Evolutionary conservation across 2,113 vertebrate species (phyloP).

Genomic region (Cepphus grylle): DNA sequence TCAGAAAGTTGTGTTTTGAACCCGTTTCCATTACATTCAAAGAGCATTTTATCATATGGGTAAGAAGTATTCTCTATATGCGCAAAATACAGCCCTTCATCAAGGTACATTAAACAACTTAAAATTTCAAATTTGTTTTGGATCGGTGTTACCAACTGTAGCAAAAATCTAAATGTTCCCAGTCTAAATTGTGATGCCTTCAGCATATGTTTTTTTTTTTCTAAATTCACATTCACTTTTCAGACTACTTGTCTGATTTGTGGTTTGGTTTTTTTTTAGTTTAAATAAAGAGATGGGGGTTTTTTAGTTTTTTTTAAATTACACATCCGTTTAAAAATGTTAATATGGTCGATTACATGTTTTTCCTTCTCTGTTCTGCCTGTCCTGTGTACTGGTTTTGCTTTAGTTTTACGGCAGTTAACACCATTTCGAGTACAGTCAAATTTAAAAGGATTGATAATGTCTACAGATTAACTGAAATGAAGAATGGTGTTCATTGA

Average conservation of each 20-base stretch:
- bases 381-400: not conserved
- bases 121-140: not conserved
- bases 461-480: not conserved
- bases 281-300: not conserved
- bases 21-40: not conserved
- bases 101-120: not conserved
- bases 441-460: not conserved
- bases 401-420: not conserved
- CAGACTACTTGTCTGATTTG: not conserved
- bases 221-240: not conserved
- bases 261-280: not conserved
- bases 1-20: not conserved
- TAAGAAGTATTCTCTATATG: not conserved
- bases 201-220: not conserved
- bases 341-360: not conserved
- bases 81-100: not conserved
- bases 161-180: not conserved
- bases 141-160: not conserved
- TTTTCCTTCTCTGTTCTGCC: not conserved
- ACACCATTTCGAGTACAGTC: not conserved
- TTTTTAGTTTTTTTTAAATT: not conserved
- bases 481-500: not conserved
- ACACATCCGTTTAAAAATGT: not conserved
- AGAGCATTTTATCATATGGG: not conserved
- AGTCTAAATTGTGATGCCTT: not conserved